phyloP scores from a whole-genome alignment of 2,797 vertebrate species.

The Enteromius mattozi region DNA sequence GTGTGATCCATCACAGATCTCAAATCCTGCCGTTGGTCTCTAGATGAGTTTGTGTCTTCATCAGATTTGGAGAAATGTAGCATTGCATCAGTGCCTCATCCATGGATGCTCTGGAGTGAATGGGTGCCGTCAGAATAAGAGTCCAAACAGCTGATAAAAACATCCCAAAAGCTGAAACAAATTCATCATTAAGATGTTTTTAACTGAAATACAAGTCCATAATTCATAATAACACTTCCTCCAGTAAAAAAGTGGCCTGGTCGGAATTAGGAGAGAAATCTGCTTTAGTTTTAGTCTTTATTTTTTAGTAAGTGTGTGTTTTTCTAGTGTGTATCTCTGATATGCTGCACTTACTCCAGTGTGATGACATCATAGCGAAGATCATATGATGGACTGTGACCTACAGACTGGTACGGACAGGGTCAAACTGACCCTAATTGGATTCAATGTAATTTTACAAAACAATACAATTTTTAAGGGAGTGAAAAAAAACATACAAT shows the following conservation, averaged over 20 bases:
- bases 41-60: background rate
- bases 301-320: background rate
- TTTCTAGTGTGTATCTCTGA: background rate
- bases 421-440: too few relatives aligned
- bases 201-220: background rate
- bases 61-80: background rate
- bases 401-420: background rate
- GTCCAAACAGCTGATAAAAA: background rate
- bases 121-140: slow-evolving; percentile 1
- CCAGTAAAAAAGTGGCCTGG: background rate
- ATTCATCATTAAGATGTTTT: too few relatives aligned
- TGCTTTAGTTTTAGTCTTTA: background rate
- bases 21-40: background rate
- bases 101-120: background rate
- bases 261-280: background rate
- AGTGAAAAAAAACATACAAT: too few relatives aligned
- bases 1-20: background rate
- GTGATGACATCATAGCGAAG: background rate
- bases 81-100: background rate
- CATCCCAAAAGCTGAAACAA: background rate
- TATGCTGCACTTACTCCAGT: background rate
- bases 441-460: too few relatives aligned
- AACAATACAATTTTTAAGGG: too few relatives aligned
- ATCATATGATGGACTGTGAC: background rate
- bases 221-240: background rate